These are phyloP conservation scores for Willowsia nigromaculata DNA, from an alignment of 2,888 invertebrate genomes.

Conservation along the genomic window DNA sequence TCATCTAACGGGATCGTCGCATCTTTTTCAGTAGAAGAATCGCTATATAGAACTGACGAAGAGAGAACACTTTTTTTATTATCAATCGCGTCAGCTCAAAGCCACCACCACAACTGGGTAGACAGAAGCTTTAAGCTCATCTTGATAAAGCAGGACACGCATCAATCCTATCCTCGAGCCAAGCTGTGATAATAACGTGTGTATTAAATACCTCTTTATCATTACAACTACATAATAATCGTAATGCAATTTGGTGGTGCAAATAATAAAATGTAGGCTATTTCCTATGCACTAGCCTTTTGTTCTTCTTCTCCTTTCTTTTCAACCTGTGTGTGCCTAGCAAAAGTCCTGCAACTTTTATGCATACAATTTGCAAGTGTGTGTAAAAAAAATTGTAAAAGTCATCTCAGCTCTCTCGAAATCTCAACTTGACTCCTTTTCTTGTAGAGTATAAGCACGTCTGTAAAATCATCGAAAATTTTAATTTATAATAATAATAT, in stretches of 20 bases:
- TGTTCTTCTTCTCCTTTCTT: not conserved
- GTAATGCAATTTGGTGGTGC: conserved; percentile 21
- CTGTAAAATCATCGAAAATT: not conserved
- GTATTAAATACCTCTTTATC: conserved; percentile 52
- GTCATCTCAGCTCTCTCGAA: not conserved
- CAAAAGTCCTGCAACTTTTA: not conserved
- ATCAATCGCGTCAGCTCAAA: conserved; percentile 20
- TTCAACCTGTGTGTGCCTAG: not conserved
- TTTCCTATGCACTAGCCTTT: conserved; percentile 22
- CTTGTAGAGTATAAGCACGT: not conserved
- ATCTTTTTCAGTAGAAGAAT: conserved; percentile 50
- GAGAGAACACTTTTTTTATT: not conserved
- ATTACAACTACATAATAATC: conserved; percentile 42
- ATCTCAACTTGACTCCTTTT: not conserved
- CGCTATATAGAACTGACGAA: not conserved
- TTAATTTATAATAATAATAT: conserved; percentile 29
- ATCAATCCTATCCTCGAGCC: conserved; percentile 24
- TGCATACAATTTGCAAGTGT: not conserved
- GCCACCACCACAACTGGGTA: conserved; percentile 8
- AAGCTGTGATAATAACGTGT: conserved; percentile 51
- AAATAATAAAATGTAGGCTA: conserved; percentile 28
- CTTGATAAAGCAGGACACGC: conserved; percentile 70
- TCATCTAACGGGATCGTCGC: conserved; percentile 68
- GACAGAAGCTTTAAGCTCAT: conserved; percentile 60
- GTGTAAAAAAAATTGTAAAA: not conserved